Percentiles rank a stretch among this genome's conserved stretches.
Evolutionary conservation across 2,797 vertebrate species (phyloP).

Genomic region (Aphelocoma californica): DNA sequence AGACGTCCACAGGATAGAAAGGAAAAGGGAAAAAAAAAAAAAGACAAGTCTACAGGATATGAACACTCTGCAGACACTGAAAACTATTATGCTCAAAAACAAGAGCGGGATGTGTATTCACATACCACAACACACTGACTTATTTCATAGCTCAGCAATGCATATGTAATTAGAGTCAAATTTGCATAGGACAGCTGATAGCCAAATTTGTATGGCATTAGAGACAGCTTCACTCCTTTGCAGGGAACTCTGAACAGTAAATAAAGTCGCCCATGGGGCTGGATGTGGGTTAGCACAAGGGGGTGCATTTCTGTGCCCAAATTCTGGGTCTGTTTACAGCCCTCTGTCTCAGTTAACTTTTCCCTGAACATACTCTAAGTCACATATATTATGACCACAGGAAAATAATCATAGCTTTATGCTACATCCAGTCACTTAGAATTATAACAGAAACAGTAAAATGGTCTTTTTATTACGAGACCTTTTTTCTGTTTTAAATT

Average conservation of each 20-base stretch:
- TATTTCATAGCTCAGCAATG: constrained; percentile 59
- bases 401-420: constrained; percentile 52
- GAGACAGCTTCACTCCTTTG: not conserved
- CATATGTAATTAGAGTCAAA: constrained; percentile 19
- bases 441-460: constrained; percentile 50
- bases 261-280: not conserved
- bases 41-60: constrained; percentile 33
- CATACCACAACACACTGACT: constrained; percentile 44
- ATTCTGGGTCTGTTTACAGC: not conserved
- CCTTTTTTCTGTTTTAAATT: not conserved
- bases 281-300: not conserved
- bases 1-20: constrained; percentile 1
- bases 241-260: not conserved
- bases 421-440: constrained; percentile 6
- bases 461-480: not conserved
- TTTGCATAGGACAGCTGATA: constrained; percentile 57
- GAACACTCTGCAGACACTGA: constrained; percentile 29
- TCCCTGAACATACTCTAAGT: constrained; percentile 13
- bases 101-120: constrained; percentile 49
- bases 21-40: not conserved
- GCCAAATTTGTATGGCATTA: constrained; percentile 9
- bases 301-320: not conserved
- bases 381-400: not conserved
- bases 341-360: not conserved
- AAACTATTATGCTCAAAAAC: constrained; percentile 59